Percentiles rank a stretch among this genome's conserved stretches.
These are phyloP conservation scores for Paraplagusia blochii DNA, from an alignment of 2,113 vertebrate genomes.

Conservation along the genomic window DNA sequence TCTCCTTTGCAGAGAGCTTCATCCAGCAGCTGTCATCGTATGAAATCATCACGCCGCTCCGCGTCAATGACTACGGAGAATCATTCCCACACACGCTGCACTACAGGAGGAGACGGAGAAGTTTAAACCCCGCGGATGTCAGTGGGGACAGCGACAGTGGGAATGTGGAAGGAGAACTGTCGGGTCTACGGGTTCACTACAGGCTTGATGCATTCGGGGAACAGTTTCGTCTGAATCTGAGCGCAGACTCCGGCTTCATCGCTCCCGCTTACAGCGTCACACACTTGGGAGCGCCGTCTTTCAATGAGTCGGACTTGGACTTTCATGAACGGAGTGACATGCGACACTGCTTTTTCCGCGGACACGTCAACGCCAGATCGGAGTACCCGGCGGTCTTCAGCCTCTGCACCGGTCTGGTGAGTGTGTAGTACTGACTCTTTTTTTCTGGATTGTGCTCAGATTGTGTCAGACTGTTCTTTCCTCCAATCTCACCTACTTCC, in stretches of 20 bases:
- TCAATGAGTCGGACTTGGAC: constrained; percentile 29
- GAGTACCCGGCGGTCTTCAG: constrained; percentile 85
- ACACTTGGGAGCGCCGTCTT: constrained; percentile 75
- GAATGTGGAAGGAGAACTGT: constrained; percentile 31
- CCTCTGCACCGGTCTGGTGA: constrained; percentile 93
- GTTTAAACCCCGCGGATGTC: constrained; percentile 46
- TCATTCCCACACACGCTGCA: constrained; percentile 80
- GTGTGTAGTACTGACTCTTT: constrained; percentile 40
- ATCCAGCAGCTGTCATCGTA: constrained; percentile 86
- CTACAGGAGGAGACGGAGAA: constrained; percentile 84
- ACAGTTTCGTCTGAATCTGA: constrained; percentile 89
- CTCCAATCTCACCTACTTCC: no score
- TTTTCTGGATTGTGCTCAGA: constrained; percentile 14
- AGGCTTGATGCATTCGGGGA: constrained; percentile 88
- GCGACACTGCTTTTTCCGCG: constrained; percentile 93
- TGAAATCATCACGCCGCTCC: constrained; percentile 88
- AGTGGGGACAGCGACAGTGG: background rate
- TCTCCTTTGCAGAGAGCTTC: constrained; percentile 77
- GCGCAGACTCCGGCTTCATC: constrained; percentile 84
- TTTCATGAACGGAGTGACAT: constrained; percentile 66
- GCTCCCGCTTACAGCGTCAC: constrained; percentile 81
- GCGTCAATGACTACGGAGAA: constrained; percentile 91
- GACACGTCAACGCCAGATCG: constrained; percentile 84
- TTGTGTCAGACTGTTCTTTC: background rate
- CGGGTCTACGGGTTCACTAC: constrained; percentile 80